Conservation (phyloP, 64 coral and sea anemone genomes). For the Pocillopora damicornis region DNA sequence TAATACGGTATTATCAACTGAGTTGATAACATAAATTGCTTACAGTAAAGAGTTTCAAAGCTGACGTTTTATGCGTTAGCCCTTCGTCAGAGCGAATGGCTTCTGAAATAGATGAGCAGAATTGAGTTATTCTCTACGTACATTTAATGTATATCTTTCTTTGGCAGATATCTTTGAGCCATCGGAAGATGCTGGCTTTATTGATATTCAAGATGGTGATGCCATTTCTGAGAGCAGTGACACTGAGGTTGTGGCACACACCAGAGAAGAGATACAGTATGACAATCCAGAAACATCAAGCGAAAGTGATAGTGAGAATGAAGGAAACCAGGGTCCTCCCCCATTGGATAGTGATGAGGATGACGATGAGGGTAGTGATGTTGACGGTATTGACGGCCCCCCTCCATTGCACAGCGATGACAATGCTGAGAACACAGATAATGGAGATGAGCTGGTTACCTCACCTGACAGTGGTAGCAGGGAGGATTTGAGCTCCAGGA, state of each 20-base stretch:
- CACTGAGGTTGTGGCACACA: constrained; percentile 56
- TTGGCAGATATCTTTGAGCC: constrained; percentile 57
- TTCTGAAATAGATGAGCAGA: background rate
- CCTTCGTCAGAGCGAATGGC: too few species aligned
- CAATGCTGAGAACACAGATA: constrained; percentile 1
- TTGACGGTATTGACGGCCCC: background rate
- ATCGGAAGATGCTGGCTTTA: constrained; percentile 12
- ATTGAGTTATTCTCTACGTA: background rate
- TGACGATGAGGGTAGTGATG: constrained; percentile 36
- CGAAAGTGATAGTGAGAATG: constrained; percentile 16
- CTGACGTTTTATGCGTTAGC: too few species aligned
- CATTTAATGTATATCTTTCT: background rate
- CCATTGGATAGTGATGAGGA: constrained; percentile 46
- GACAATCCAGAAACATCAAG: constrained; percentile 8
- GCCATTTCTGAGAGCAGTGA: constrained; percentile 59
- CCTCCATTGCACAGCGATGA: constrained; percentile 8
- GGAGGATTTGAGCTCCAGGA: background rate
- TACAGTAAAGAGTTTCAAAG: too few species aligned
- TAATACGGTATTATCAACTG: too few species aligned
- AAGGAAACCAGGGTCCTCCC: constrained; percentile 19
- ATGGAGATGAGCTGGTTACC: background rate
- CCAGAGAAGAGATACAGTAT: constrained; percentile 36
- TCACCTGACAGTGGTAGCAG: background rate
- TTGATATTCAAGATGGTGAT: constrained; percentile 49
- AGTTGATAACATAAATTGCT: too few species aligned